Conservation (phyloP, 2,888 invertebrate species). For the Auanema freiburgensis region DNA sequence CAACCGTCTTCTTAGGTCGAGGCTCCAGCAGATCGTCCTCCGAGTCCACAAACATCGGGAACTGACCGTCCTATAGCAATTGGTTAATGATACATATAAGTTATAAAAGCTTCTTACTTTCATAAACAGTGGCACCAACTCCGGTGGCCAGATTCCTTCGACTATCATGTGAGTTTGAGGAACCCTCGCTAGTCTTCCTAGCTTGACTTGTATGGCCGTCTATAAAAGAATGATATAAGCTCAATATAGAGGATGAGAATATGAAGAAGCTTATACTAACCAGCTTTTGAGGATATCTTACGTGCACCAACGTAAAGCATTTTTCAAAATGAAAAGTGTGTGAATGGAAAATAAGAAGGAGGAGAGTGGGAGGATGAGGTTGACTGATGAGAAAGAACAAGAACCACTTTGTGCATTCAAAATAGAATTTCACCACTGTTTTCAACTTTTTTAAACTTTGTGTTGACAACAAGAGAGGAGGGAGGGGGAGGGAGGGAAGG, state of each 20-base stretch:
- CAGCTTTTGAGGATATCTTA: background rate
- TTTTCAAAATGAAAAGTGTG: background rate
- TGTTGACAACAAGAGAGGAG: background rate
- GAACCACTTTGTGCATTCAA: too few species aligned
- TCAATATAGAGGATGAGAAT: background rate
- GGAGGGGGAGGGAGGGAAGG: background rate
- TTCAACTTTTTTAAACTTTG: background rate
- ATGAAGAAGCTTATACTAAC: background rate
- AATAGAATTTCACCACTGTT: background rate
- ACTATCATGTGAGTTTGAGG: slow-evolving; percentile 60
- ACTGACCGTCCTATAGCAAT: slow-evolving; percentile 45
- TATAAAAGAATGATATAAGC: slow-evolving; percentile 19
- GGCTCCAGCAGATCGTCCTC: slow-evolving; percentile 44
- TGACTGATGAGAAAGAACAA: background rate
- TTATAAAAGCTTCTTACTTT: slow-evolving; percentile 31
- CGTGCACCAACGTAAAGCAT: slow-evolving; percentile 17
- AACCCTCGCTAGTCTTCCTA: slow-evolving; percentile 54
- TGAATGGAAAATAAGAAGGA: background rate
- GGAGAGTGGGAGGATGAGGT: slow-evolving; percentile 4
- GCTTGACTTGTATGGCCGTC: slow-evolving; percentile 61
- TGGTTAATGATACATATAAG: background rate
- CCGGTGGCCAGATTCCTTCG: slow-evolving; percentile 60
- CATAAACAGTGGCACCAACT: slow-evolving; percentile 58
- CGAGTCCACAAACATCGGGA: slow-evolving; percentile 57
- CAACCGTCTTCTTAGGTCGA: slow-evolving; percentile 21